A percentile compares a stretch with the other conserved stretches of the same genome.
These are phyloP conservation scores for Diuraphis noxia DNA, from an alignment of 1,140 invertebrate genomes.

Conservation along the genomic window DNA sequence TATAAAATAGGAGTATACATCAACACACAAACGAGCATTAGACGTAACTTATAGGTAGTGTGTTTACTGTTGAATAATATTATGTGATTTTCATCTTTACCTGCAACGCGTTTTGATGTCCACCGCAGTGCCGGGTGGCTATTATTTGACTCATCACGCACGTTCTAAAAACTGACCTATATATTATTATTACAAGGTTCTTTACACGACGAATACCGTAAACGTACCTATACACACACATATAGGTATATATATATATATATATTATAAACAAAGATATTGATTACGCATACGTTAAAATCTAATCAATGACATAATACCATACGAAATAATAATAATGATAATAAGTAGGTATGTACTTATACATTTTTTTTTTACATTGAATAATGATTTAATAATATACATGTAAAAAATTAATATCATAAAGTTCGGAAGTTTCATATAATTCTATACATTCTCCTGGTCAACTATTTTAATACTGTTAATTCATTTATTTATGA, in stretches of 20 bases:
- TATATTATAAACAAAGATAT: background rate
- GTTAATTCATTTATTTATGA: too few relatives aligned
- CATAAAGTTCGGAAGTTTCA: too few relatives aligned
- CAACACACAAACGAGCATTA: background rate
- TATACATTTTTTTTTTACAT: too few relatives aligned
- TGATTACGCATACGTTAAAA: background rate
- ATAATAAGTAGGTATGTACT: too few relatives aligned
- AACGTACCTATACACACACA: too few relatives aligned
- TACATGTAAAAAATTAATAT: too few relatives aligned
- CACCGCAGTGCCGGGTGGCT: too few relatives aligned
- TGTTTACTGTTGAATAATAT: background rate
- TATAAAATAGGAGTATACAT: too few relatives aligned
- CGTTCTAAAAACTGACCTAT: background rate
- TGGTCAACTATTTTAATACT: too few relatives aligned
- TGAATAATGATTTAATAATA: background rate
- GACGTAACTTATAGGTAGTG: background rate
- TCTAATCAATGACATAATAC: background rate
- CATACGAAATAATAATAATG: too few relatives aligned
- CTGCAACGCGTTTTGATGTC: background rate
- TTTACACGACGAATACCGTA: background rate
- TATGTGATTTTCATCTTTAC: background rate
- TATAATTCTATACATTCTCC: too few relatives aligned
- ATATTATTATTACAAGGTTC: background rate
- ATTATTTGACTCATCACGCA: background rate
- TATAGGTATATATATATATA: too few relatives aligned